phyloP scores from a whole-genome alignment of 2,888 invertebrate genomes.

The Caradrina kadenii region DNA sequence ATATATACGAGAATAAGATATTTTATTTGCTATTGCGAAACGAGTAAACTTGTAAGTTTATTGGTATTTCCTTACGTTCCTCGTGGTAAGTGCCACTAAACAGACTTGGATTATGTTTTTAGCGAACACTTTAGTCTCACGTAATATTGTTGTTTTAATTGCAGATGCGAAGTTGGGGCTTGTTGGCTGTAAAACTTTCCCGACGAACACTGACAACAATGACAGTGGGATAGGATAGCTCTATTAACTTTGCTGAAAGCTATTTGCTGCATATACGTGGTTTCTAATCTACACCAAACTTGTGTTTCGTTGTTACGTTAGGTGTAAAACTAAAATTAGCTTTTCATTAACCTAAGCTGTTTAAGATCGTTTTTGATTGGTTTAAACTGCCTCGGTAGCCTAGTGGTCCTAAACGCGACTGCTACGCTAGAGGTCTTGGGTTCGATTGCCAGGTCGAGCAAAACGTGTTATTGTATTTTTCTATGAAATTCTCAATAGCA shows the following conservation, averaged over 20 bases:
- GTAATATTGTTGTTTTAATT: conserved; percentile 59
- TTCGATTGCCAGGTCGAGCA: too few species aligned
- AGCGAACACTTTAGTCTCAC: conserved; percentile 48
- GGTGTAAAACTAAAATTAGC: conserved; percentile 2
- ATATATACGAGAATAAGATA: conserved; percentile 29
- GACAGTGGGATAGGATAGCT: conserved; percentile 52
- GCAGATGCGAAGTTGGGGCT: conserved; percentile 46
- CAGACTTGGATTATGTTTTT: conserved; percentile 52
- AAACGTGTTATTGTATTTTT: too few species aligned
- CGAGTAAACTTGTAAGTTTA: conserved; percentile 39
- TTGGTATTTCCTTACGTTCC: conserved; percentile 34
- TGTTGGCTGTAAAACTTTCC: conserved; percentile 59
- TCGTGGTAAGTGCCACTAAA: conserved; percentile 47
- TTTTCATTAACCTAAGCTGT: background rate
- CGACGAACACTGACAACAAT: conserved; percentile 54
- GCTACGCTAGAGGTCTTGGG: too few species aligned
- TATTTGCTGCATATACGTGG: conserved; percentile 45
- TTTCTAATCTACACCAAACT: conserved; percentile 34
- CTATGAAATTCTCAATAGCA: too few species aligned
- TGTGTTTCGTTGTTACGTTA: conserved; percentile 16
- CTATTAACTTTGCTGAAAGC: conserved; percentile 45
- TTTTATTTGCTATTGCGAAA: conserved; percentile 36
- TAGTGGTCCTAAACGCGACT: too few species aligned
- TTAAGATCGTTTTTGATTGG: background rate
- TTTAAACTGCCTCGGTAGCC: too few species aligned